phyloP scores from a whole-genome alignment of 2,113 vertebrate genomes.

The Desmodus rotundus region DNA sequence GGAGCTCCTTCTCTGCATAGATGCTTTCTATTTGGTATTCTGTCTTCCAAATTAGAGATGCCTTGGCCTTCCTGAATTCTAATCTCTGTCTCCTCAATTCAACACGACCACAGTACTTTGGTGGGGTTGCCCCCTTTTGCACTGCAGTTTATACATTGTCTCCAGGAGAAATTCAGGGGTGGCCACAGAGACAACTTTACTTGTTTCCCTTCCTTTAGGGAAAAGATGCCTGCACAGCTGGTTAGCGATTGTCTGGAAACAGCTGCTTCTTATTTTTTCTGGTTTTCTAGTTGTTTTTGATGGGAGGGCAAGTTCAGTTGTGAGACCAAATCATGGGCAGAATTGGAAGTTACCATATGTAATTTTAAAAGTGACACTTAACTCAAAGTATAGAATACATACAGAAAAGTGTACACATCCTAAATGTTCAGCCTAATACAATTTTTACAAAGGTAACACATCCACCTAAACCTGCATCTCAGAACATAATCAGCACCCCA shows the following conservation, averaged over 20 bases:
- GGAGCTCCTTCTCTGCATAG: not conserved
- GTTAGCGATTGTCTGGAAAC: conserved; percentile 12
- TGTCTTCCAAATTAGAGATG: not conserved
- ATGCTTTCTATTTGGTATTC: not conserved
- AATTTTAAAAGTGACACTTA: conserved; percentile 15
- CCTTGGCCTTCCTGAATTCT: not conserved
- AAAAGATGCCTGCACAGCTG: not conserved
- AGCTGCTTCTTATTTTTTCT: conserved; percentile 2
- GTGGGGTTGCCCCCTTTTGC: not conserved
- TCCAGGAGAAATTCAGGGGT: not conserved
- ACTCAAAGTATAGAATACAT: not conserved
- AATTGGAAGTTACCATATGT: not conserved
- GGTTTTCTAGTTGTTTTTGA: conserved; percentile 28
- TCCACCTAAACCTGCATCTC: not conserved
- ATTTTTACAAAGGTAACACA: not conserved
- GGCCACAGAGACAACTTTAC: not conserved
- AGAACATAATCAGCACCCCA: not conserved
- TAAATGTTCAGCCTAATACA: not conserved
- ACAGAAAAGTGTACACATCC: not conserved
- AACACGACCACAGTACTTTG: not conserved
- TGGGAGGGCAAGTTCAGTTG: not conserved
- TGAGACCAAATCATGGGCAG: conserved; percentile 4
- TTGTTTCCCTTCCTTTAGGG: not conserved
- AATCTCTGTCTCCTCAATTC: not conserved
- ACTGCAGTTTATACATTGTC: not conserved